Evolutionary conservation across 2,797 vertebrate genomes (phyloP).

Genomic region (Amblyraja radiata): DNA sequence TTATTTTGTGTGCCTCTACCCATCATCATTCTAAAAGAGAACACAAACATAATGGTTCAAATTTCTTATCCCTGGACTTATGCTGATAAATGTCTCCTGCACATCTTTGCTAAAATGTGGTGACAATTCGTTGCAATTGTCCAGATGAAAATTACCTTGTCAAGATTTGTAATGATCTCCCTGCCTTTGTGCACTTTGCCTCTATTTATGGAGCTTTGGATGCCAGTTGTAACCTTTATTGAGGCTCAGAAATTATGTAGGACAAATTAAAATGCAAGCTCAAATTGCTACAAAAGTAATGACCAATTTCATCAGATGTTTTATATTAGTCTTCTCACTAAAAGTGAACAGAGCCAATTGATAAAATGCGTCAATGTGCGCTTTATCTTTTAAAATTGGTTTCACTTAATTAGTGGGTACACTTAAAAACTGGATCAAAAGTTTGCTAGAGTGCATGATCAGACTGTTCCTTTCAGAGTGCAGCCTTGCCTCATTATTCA

Average conservation of each 20-base stretch:
- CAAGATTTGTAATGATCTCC: no score
- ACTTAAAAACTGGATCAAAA: conserved; percentile 27
- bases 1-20: no score
- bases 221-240: no score
- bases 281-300: not conserved
- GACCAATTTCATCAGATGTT: not conserved
- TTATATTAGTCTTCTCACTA: not conserved
- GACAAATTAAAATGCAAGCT: not conserved
- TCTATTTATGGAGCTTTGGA: no score
- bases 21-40: no score
- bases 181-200: no score
- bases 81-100: no score
- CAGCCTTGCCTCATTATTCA: conserved; percentile 28
- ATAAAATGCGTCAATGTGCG: not conserved
- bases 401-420: conserved; percentile 8
- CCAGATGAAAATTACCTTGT: no score
- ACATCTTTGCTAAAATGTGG: no score
- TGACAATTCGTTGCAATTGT: no score
- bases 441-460: not conserved
- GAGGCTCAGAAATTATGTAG: not conserved
- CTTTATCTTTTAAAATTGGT: not conserved
- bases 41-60: no score
- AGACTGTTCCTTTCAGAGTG: not conserved
- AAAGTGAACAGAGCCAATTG: not conserved
- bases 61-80: no score